phyloP scores from a whole-genome alignment of 2,797 vertebrate species.

The Coranthus polyacanthus region DNA sequence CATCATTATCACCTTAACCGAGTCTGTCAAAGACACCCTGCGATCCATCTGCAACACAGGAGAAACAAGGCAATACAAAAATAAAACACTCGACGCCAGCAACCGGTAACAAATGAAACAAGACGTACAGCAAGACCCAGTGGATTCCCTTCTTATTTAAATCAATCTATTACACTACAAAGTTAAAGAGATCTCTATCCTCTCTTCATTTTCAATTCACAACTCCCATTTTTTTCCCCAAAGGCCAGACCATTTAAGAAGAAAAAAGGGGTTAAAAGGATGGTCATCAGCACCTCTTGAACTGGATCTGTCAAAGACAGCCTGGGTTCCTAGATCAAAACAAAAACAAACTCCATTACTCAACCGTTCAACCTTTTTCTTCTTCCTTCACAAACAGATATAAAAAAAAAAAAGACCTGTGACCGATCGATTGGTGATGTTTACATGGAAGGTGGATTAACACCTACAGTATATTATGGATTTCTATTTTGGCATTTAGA shows the following conservation, averaged over 20 bases:
- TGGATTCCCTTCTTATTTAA: too few species aligned
- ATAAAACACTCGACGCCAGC: neutral
- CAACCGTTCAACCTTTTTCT: neutral
- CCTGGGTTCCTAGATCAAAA: slow-evolving; percentile 40
- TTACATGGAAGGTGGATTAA: slow-evolving; percentile 16
- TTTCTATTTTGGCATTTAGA: neutral
- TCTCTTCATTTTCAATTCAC: too few species aligned
- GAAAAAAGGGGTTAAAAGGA: neutral
- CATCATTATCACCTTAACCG: slow-evolving; percentile 53
- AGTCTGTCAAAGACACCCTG: slow-evolving; percentile 58
- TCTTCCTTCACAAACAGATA: neutral
- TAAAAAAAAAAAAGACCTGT: neutral
- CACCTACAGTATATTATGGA: neutral
- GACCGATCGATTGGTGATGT: slow-evolving; percentile 1
- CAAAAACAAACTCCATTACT: slow-evolving; percentile 28
- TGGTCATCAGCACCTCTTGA: slow-evolving; percentile 29
- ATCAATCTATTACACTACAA: too few species aligned
- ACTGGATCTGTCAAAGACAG: slow-evolving; percentile 40
- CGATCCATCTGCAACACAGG: slow-evolving; percentile 58
- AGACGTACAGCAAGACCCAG: too few species aligned
- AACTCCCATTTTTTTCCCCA: too few species aligned
- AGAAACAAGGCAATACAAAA: slow-evolving; percentile 13
- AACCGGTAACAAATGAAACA: too few species aligned
- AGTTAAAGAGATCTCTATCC: too few species aligned
- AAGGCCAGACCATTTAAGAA: neutral